phyloP scores from a whole-genome alignment of 2,888 invertebrate species.

The Epinotia bilunana region DNA sequence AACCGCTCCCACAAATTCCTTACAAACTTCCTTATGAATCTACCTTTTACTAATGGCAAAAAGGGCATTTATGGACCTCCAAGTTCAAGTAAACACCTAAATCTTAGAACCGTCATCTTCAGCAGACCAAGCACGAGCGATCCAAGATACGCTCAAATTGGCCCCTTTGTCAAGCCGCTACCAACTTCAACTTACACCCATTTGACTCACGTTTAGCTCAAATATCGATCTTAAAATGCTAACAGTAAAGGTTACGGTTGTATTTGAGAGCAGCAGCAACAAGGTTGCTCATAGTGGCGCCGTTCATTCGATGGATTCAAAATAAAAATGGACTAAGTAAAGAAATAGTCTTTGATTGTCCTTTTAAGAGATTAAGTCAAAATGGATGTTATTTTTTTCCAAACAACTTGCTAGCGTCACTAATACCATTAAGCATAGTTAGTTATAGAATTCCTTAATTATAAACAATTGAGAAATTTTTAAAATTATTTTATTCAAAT shows the following conservation, averaged over 20 bases:
- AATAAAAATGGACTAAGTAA: slow-evolving; percentile 21
- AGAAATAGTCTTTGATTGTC: slow-evolving; percentile 20
- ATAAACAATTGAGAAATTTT: too few species aligned
- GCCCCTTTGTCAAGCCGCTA: slow-evolving; percentile 74
- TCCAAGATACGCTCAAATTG: slow-evolving; percentile 72
- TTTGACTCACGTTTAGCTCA: background rate
- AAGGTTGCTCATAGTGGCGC: slow-evolving; percentile 30
- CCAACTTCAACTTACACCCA: slow-evolving; percentile 33
- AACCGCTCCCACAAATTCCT: background rate
- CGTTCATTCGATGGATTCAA: slow-evolving; percentile 28
- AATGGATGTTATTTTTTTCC: background rate
- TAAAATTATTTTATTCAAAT: too few species aligned
- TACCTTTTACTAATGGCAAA: background rate
- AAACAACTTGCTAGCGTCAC: too few species aligned
- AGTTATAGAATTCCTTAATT: too few species aligned
- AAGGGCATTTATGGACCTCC: slow-evolving; percentile 3
- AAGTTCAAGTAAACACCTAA: slow-evolving; percentile 45
- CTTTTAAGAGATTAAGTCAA: slow-evolving; percentile 7
- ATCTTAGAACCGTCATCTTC: slow-evolving; percentile 64
- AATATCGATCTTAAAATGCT: slow-evolving; percentile 15
- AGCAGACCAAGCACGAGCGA: slow-evolving; percentile 79
- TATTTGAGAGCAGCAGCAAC: background rate
- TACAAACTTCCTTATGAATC: background rate
- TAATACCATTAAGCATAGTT: too few species aligned
- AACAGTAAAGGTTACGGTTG: slow-evolving; percentile 16